These are phyloP conservation scores for Drosophila oshimai DNA, from an alignment of 1,140 invertebrate genomes.

Conservation along the genomic window DNA sequence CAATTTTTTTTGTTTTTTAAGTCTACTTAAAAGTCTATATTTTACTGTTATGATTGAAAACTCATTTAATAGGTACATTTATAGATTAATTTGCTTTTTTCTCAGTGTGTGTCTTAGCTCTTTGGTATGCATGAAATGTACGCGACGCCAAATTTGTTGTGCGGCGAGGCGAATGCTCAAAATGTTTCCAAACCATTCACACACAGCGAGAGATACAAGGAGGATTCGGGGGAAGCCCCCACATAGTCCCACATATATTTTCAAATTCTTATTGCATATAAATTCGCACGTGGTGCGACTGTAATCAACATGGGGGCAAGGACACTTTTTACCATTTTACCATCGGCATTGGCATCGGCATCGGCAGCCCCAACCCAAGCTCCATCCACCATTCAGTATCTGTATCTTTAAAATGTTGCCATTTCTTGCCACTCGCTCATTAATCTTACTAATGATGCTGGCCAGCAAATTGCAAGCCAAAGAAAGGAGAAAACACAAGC, in stretches of 20 bases:
- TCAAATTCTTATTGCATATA: constrained; percentile 81
- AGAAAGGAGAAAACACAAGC: constrained; percentile 35
- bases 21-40: no score
- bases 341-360: neutral
- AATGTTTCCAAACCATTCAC: constrained; percentile 50
- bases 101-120: constrained; percentile 49
- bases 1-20: no score
- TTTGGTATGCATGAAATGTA: constrained; percentile 81
- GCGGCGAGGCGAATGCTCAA: constrained; percentile 79
- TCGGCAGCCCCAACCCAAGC: neutral
- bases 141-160: constrained; percentile 79
- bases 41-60: no score
- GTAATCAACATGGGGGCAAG: constrained; percentile 68
- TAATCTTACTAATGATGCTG: constrained; percentile 78
- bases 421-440: constrained; percentile 47
- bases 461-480: constrained; percentile 69
- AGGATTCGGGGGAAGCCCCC: neutral
- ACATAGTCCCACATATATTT: constrained; percentile 62
- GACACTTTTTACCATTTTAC: constrained; percentile 55
- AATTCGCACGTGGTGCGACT: constrained; percentile 80
- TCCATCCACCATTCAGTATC: neutral
- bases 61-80: no score
- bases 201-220: constrained; percentile 14
- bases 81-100: neutral
- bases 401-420: constrained; percentile 48